These are phyloP conservation scores for Chondrilla cf. caribensis DNA, from an alignment of 37 sponge, comb jelly and placozoan species.

Conservation along the genomic window DNA sequence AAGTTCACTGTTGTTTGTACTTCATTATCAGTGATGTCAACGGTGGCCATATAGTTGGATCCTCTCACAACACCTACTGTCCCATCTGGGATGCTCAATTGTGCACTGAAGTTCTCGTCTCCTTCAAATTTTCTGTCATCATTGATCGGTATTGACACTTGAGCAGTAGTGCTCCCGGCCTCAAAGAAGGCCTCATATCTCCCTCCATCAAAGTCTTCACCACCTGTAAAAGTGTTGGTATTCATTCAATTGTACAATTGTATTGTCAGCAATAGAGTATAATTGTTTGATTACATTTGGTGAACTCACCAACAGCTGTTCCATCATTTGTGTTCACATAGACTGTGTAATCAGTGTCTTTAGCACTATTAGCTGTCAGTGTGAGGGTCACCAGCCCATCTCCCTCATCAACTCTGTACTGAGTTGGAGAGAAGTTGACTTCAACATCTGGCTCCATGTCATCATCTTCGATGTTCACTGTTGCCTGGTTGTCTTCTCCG, in stretches of 20 bases:
- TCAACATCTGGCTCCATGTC: background rate
- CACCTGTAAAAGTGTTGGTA: conserved; percentile 35
- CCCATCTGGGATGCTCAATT: background rate
- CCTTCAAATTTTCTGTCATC: background rate
- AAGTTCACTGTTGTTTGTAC: background rate
- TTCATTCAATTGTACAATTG: background rate
- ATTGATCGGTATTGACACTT: conserved; percentile 8
- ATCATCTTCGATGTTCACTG: conserved; percentile 4
- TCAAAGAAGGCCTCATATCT: conserved; percentile 10
- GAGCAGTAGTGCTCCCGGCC: background rate
- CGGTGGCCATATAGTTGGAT: background rate
- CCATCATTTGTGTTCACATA: background rate
- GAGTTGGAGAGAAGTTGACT: background rate
- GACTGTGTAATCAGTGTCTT: background rate
- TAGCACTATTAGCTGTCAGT: background rate
- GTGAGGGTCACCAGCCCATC: background rate
- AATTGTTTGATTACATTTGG: background rate
- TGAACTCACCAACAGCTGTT: background rate
- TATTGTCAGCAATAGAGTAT: no score
- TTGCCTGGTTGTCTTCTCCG: background rate
- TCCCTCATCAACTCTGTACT: background rate
- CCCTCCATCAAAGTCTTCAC: conserved; percentile 3
- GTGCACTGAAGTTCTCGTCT: conserved; percentile 18
- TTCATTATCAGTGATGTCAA: conserved; percentile 8
- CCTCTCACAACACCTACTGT: background rate